phyloP scores from a whole-genome alignment of 2,113 vertebrate genomes.

The Ariopsis seemanni region DNA sequence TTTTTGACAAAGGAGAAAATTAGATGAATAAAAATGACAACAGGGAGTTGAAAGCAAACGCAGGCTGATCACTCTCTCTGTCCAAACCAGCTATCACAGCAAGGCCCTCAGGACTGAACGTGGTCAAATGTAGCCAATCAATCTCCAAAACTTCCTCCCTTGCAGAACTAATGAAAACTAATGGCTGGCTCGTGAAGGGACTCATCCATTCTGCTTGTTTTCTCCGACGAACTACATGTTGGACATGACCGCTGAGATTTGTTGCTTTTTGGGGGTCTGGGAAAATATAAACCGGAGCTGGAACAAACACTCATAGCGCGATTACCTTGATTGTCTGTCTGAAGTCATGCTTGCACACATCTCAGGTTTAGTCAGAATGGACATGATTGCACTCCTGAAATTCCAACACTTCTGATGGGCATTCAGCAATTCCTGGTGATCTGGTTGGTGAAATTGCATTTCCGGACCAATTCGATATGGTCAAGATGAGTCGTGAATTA shows the following conservation, averaged over 20 bases:
- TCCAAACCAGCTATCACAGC: constrained; percentile 67
- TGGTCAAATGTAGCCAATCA: constrained; percentile 73
- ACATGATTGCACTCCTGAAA: background rate
- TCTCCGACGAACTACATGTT: constrained; percentile 51
- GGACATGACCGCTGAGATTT: constrained; percentile 12
- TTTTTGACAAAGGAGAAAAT: constrained; percentile 52
- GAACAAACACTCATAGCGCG: constrained; percentile 1
- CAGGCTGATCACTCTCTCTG: constrained; percentile 67
- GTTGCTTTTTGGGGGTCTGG: background rate
- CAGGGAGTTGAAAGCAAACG: constrained; percentile 59
- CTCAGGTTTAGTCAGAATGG: background rate
- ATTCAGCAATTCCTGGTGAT: constrained; percentile 25
- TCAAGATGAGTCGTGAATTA: constrained; percentile 52
- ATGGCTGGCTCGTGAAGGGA: constrained; percentile 68
- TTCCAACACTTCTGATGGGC: constrained; percentile 18
- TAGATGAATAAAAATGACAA: constrained; percentile 71
- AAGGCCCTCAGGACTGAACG: constrained; percentile 69
- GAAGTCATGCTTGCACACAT: background rate
- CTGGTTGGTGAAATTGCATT: constrained; percentile 40
- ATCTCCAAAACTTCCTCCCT: constrained; percentile 66
- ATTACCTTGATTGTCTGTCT: constrained; percentile 27
- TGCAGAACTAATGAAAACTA: constrained; percentile 75
- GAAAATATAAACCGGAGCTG: background rate
- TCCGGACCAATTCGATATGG: constrained; percentile 34
- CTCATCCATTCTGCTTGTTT: constrained; percentile 69